A percentile compares a stretch with the other conserved stretches of the same genome.
Evolutionary conservation across 2,113 vertebrate species (phyloP).

Genomic region (Actinemys pallida): DNA sequence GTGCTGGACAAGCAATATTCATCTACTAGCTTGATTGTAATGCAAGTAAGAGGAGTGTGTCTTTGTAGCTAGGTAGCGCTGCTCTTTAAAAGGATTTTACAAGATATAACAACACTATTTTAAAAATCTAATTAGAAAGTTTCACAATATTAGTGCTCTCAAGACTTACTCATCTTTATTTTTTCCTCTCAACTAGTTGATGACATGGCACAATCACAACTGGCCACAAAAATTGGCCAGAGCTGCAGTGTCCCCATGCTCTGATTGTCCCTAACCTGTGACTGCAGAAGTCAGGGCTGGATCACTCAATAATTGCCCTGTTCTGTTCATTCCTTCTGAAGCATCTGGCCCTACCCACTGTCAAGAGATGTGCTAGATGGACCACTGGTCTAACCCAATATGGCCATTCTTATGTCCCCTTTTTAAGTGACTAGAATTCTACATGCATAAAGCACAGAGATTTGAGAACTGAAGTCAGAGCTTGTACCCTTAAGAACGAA

Average conservation of each 20-base stretch:
- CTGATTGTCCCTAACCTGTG: not conserved
- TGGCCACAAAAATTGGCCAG: not conserved
- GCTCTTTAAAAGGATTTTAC: not conserved
- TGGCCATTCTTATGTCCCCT: not conserved
- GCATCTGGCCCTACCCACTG: not conserved
- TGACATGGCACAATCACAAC: not conserved
- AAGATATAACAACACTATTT: not conserved
- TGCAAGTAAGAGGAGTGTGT: not conserved
- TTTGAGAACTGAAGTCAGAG: not conserved
- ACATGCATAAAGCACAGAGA: not conserved
- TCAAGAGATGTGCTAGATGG: not conserved
- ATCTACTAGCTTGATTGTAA: not conserved
- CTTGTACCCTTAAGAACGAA: not conserved
- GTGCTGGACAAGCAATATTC: not conserved
- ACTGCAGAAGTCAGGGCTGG: not conserved
- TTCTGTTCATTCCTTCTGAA: not conserved
- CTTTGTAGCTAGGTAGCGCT: too few relatives aligned
- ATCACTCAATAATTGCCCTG: not conserved
- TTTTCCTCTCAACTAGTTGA: not conserved
- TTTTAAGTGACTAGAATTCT: not conserved
- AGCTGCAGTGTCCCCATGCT: not conserved
- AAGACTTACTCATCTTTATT: rapidly evolving
- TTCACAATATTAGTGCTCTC: rapidly evolving
- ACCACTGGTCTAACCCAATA: not conserved
- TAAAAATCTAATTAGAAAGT: rapidly evolving